Evolutionary conservation across 2,797 vertebrate species (phyloP).

Genomic region (Salmo trutta): DNA sequence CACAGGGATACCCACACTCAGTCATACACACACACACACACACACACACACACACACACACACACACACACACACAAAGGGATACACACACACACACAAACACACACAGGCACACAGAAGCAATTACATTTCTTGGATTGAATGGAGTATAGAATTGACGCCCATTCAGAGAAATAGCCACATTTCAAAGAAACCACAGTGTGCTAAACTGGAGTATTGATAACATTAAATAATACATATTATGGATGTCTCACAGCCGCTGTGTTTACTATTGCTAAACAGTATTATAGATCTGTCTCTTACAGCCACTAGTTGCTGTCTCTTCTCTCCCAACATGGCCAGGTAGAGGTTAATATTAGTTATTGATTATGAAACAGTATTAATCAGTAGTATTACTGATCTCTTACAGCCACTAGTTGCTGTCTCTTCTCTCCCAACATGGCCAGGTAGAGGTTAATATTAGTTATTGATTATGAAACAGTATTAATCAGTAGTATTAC

Average conservation of each 20-base stretch:
- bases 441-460: slow-evolving; percentile 83
- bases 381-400: background rate
- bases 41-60: too few species aligned
- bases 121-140: too few species aligned
- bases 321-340: slow-evolving; percentile 72
- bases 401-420: slow-evolving; percentile 66
- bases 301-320: slow-evolving; percentile 35
- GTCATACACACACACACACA: too few species aligned
- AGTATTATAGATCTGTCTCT: slow-evolving; percentile 14
- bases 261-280: slow-evolving; percentile 60
- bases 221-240: too few species aligned
- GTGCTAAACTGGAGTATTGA: too few species aligned
- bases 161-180: too few species aligned
- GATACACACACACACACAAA: background rate
- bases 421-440: slow-evolving; percentile 82
- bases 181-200: too few species aligned
- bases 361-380: slow-evolving; percentile 1
- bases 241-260: slow-evolving; percentile 33
- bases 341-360: slow-evolving; percentile 71
- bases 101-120: background rate
- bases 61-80: background rate
- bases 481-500: background rate
- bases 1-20: background rate
- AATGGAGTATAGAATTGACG: too few species aligned
- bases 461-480: background rate